Evolutionary conservation across 2,888 invertebrate genomes (phyloP).

Genomic region (Cataglyphis livida): DNA sequence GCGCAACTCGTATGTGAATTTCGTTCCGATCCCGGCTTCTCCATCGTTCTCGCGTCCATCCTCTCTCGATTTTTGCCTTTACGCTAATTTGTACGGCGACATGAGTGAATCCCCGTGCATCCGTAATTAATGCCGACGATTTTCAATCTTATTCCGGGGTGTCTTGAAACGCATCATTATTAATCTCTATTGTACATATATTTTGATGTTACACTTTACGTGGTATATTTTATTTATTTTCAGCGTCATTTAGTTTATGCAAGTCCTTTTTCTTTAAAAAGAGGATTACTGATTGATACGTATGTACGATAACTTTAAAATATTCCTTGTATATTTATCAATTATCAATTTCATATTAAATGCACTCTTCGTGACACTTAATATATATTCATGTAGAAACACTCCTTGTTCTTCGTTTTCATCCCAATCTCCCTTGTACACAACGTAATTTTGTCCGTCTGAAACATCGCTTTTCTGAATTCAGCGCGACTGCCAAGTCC

Average conservation of each 20-base stretch:
- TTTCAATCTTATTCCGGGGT: neutral
- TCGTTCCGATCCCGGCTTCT: neutral
- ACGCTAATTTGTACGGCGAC: slow-evolving; percentile 42
- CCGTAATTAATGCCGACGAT: slow-evolving; percentile 38
- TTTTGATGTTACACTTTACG: neutral
- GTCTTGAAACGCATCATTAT: slow-evolving; percentile 11
- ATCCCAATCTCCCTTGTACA: slow-evolving; percentile 24
- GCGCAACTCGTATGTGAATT: slow-evolving; percentile 33
- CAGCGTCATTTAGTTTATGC: neutral
- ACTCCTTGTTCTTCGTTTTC: slow-evolving; percentile 34
- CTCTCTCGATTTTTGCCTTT: slow-evolving; percentile 23
- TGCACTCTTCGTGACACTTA: slow-evolving; percentile 32
- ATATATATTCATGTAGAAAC: slow-evolving; percentile 37
- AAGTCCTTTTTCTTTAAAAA: neutral
- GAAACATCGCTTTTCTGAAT: slow-evolving; percentile 36
- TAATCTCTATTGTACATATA: neutral
- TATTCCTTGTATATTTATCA: neutral
- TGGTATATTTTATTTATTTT: neutral
- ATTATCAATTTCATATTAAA: slow-evolving; percentile 40
- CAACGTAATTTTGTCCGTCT: slow-evolving; percentile 21
- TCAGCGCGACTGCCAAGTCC: slow-evolving; percentile 29
- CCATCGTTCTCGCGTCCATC: neutral
- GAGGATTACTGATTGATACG: slow-evolving; percentile 7
- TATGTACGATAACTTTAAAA: slow-evolving; percentile 12
- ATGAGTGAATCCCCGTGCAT: slow-evolving; percentile 15